Percentiles rank a stretch among this genome's conserved stretches.
Conservation (phyloP, 2,113 vertebrate genomes). For the Bubo bubo region DNA sequence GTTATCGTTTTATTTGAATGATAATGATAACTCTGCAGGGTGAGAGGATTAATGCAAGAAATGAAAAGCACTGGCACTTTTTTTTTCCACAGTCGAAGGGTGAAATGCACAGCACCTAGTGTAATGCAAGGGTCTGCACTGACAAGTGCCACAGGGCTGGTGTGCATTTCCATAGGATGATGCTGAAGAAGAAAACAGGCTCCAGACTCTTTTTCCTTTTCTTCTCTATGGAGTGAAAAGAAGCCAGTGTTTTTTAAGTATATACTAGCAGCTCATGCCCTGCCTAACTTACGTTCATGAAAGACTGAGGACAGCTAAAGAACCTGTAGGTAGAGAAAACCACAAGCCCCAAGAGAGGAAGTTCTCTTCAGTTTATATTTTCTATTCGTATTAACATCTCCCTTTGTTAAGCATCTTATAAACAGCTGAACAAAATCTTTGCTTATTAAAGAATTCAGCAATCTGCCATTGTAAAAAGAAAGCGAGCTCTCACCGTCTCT, state of each 20-base stretch:
- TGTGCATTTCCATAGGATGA: neutral
- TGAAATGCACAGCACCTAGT: neutral
- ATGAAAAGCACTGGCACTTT: neutral
- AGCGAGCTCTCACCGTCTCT: neutral
- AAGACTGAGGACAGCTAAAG: neutral
- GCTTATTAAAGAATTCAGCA: neutral
- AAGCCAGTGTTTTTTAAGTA: neutral
- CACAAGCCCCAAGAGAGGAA: neutral
- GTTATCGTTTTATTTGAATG: neutral
- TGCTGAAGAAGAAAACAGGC: neutral
- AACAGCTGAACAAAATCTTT: neutral
- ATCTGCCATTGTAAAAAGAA: neutral
- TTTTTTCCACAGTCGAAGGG: neutral
- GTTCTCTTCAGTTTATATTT: neutral
- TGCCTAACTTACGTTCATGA: neutral
- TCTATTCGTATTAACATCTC: neutral
- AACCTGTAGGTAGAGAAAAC: neutral
- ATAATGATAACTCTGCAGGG: conserved; percentile 2
- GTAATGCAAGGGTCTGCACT: neutral
- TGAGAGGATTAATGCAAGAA: conserved; percentile 41
- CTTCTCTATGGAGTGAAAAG: neutral
- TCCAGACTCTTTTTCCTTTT: neutral
- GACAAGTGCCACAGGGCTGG: neutral
- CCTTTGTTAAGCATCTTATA: neutral
- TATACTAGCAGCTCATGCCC: neutral